Conservation (phyloP, 64 coral and sea anemone genomes). For the Pachyseris speciosa region DNA sequence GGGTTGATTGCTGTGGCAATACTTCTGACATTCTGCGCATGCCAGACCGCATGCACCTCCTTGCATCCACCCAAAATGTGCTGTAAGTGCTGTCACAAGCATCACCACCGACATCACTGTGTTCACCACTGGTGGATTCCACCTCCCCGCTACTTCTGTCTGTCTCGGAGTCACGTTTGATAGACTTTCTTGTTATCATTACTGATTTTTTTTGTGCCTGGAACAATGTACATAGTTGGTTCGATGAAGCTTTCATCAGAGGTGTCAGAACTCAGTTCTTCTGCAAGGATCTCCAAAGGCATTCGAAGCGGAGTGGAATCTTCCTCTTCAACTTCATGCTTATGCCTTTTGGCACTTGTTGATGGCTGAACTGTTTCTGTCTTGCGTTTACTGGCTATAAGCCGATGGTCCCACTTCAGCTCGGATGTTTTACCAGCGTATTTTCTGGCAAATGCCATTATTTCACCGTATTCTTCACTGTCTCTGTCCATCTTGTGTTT, state of each 20-base stretch:
- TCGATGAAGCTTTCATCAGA: not conserved
- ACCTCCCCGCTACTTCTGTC: no score
- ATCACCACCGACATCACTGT: not conserved
- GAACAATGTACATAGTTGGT: not conserved
- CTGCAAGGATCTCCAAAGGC: not conserved
- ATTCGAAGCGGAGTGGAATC: not conserved
- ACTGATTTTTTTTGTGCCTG: not conserved
- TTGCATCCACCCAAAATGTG: slow-evolving; percentile 6
- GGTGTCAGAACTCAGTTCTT: not conserved
- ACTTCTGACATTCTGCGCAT: not conserved
- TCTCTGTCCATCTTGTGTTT: not conserved
- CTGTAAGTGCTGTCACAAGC: not conserved
- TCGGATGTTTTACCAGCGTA: not conserved
- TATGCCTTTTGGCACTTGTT: not conserved
- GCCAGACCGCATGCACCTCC: not conserved
- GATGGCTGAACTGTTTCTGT: not conserved
- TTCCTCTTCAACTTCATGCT: not conserved
- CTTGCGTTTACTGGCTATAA: not conserved
- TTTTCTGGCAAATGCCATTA: not conserved
- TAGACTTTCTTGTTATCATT: no score
- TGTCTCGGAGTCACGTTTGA: no score
- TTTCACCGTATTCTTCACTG: not conserved
- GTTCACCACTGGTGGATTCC: no score
- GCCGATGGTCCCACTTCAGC: not conserved
- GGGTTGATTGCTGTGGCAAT: not conserved